Evolutionary conservation across 2,797 vertebrate genomes (phyloP), one percentile per base, ranked within the genome.

Genomic region (Gobio occitaniae): DNA sequence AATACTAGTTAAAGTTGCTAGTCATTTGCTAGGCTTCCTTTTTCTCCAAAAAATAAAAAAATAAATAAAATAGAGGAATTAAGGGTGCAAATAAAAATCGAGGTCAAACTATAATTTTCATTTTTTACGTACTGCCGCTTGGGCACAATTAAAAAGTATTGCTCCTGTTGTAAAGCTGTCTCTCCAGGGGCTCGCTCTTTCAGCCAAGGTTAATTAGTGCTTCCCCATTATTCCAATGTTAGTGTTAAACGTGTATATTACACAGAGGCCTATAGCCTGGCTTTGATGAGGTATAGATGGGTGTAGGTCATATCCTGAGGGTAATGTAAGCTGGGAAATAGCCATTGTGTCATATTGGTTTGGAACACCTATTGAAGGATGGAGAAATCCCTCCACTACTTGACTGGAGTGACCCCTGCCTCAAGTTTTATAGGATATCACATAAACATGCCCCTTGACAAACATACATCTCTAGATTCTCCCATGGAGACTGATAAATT

Each of bases 281-380:
- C 85, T 77, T 93, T 93, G 92, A 94, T 93, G 90, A 93, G 92
- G 89, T 87, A 89, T 91, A 92, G 88, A 93, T 91, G 87, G 89
- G 87, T 88, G 88, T 88, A 80, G 72, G 89, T 90, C 89, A 89
- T 92, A 92, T 92, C 91, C 92, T 93, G 92, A 88, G 88, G 93
- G 92, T 87, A 91, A 90, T 90, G 88, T 93, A 94, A 93, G 91
- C 91, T 86, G 88, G 85, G 38, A 87, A 93, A 93, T 88, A 82
- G 92, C 91, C 93, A 93, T 93, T 91, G 91, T 92, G 93, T 94
- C 93, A 94, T 94, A 94, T 94, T 95, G 93, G 93, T 92, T 93
- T 91, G 89, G 92, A 92, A 90, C 29, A 52, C 79, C 38, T 16
- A 21, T 21, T 63, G 21, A 44, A 32, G 12, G 29, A 74, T 74